Base-by-base conservation (phyloP, 2,113 vertebrate species). In the Hyperopisus bebe region DNA sequence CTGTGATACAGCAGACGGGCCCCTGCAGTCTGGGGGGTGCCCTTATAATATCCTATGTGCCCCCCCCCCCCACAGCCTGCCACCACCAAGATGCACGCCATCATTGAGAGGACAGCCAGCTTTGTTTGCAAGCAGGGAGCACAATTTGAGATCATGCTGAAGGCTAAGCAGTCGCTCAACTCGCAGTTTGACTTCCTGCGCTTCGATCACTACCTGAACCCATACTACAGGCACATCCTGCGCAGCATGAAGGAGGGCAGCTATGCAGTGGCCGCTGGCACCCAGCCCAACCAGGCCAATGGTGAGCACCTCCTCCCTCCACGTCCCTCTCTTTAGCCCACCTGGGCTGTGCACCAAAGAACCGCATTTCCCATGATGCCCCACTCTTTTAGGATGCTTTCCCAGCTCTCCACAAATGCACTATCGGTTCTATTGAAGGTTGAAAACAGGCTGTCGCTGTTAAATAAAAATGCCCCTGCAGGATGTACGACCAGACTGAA, bases 131-230 rank as follows among this genome's bases (percentile, higher is more conserved):
- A 98, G 92, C 98, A 99, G 91, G 98, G 98, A 3, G 97, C 97
- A 15, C 98, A 98, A 92, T 99, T 99, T 94, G 98, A 99, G 92
- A 99, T 99, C 1, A 98, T 99, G 95, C 94, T 99, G 84, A 99
- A 99, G 94, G 97, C 98, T 21, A 98, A 99, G 94, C 98, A 99
- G 92, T 93, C 98, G 0, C 94, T 96, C 0, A 99, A 99, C 95
- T 99, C 98, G 0, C 98, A 99, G 93, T 99, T 99, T 80, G 98
- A 99, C 94, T 99, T 99, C 86, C 94, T 99, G 70, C 95, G 98
- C 0, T 99, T 99, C 39, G 98, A 99, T 94, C 98, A 99, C 95
- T 99, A 99, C 96, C 96, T 99, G 95, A 99, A 99, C 90, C 98
- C 98, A 74, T 99, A 99, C 95, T 99, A 99, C 95, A 99, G 97